Conservation (phyloP, 2,797 vertebrate genomes). For the Catamblyrhynchus diadema region DNA sequence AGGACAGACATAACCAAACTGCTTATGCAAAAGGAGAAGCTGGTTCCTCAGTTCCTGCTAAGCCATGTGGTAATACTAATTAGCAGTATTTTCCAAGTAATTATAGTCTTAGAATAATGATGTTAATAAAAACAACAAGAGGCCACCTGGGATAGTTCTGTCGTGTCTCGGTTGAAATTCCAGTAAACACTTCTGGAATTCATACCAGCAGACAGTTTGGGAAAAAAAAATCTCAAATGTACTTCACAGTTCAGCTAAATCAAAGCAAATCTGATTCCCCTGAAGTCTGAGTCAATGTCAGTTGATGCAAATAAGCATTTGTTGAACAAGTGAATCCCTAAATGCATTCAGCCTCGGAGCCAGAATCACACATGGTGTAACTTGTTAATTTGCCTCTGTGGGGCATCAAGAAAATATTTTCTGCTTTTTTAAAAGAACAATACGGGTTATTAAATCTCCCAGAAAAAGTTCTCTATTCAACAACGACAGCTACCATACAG, state of each 20-base stretch:
- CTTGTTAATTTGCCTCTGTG: neutral
- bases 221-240: neutral
- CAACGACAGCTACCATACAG: neutral
- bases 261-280: neutral
- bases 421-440: neutral
- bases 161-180: neutral
- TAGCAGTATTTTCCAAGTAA: neutral
- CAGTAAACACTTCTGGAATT: neutral
- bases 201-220: neutral
- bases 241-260: neutral
- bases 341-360: neutral
- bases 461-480: neutral
- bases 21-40: neutral
- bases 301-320: slow-evolving; percentile 3
- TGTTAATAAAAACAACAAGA: neutral
- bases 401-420: neutral
- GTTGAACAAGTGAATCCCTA: neutral
- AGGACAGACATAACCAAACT: neutral
- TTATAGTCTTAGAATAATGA: neutral
- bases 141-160: neutral
- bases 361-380: neutral
- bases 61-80: neutral
- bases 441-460: neutral
- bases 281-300: neutral
- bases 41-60: neutral